Base-by-base conservation (phyloP, 2,113 vertebrate species). In the Marmota flaviventris region DNA sequence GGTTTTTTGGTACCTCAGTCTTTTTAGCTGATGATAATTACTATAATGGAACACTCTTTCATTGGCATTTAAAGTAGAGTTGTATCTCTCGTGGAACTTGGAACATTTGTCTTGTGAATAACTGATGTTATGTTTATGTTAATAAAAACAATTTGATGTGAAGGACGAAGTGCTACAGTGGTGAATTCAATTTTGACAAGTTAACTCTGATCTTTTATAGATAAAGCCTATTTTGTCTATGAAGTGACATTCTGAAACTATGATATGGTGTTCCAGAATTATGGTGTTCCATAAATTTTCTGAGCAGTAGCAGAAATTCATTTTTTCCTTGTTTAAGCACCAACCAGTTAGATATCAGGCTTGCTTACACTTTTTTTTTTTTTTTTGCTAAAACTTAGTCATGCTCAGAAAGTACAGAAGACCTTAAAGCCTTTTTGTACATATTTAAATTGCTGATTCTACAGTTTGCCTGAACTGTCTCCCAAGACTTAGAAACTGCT, bases 141-240 rank as follows among this genome's bases (percentile, higher is more conserved):
- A 87, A 69, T 89, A 79, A 97, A 96, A 90, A 90, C 29, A 83
- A 61, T 92, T 97, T 85, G 7, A 63, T 87, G 24, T 92, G 72
- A 86, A 93, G 70, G 72, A 56, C 29, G 42, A 61, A 87, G 65
- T 93, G 3, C 8, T 37, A 18, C 22, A 87, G 32, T 65, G 86
- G 27, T 18, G 67, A 93, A 83, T 72, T 92, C 39, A 72, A 12
- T 95, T 95, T 96, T 96, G 84, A 48, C 70, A 92, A 92, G 27
- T 97, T 82, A 85, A 82, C 42, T 86, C 39, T 89, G 37, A 84
- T 87, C 29, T 95, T 95, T 90, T 53, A 87, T 10, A 97, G 37
- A 86, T 94, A 95, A 94, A 94, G 58, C 29, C 39, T 76, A 20
- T 92, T 93, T 93, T 95, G 37, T 78, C 20, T 18, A 69, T 65